phyloP scores from a whole-genome alignment of 1,140 invertebrate genomes.

The Drosophila sp. region DNA sequence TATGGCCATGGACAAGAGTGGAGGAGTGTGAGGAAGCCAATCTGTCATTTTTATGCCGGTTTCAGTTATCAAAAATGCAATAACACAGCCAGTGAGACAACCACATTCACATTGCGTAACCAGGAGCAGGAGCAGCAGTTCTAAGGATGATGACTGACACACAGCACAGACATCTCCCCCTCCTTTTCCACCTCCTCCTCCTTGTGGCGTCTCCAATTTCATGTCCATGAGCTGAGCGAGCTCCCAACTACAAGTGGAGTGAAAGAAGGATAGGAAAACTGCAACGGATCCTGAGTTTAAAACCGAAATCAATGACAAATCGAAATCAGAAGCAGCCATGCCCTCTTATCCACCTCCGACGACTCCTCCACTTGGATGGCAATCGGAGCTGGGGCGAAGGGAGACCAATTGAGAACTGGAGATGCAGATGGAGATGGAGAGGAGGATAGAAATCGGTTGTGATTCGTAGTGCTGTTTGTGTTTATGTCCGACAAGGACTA shows the following conservation, averaged over 20 bases:
- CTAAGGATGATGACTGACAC: constrained; percentile 17
- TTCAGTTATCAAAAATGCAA: constrained; percentile 9
- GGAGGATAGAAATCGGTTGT: constrained; percentile 24
- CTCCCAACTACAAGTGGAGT: not conserved
- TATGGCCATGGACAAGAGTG: not conserved
- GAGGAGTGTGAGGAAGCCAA: constrained; percentile 16
- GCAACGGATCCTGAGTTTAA: constrained; percentile 8
- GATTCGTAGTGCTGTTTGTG: constrained; percentile 30
- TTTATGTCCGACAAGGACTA: constrained; percentile 51
- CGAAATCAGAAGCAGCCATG: constrained; percentile 34
- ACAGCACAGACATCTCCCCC: constrained; percentile 11
- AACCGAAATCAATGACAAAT: constrained; percentile 37
- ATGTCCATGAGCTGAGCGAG: constrained; percentile 29
- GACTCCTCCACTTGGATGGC: not conserved
- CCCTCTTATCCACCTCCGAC: not conserved
- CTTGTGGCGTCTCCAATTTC: constrained; percentile 34
- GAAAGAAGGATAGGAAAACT: not conserved
- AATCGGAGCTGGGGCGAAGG: constrained; percentile 20
- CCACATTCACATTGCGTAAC: not conserved
- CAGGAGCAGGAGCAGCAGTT: not conserved
- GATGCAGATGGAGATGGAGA: constrained; percentile 2
- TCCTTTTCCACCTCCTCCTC: not conserved
- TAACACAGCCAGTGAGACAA: not conserved
- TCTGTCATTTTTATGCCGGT: constrained; percentile 35
- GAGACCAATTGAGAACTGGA: constrained; percentile 3